A percentile compares a stretch with the other conserved stretches of the same genome.
Evolutionary conservation across 1,140 invertebrate species (phyloP).

Genomic region (Meloidogyne hapla): DNA sequence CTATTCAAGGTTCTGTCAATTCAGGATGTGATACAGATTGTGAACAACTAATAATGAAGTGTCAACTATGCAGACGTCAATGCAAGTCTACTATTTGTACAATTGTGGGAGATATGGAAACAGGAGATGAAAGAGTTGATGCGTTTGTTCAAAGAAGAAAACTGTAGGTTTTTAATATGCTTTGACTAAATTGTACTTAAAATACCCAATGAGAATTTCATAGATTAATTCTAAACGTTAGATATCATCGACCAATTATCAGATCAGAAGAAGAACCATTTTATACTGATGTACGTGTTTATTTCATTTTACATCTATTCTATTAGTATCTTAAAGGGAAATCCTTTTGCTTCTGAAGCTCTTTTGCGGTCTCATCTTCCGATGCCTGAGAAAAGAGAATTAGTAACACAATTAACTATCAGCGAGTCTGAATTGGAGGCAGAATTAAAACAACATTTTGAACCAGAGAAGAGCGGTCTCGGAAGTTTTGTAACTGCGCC

Average conservation of each 20-base stretch:
- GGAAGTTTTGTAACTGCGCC: constrained; percentile 28
- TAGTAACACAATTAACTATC: constrained; percentile 38
- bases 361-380: not conserved
- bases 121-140: not conserved
- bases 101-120: not conserved
- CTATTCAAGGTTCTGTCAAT: not conserved
- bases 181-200: constrained; percentile 4
- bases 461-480: not conserved
- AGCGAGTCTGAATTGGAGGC: constrained; percentile 41
- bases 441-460: constrained; percentile 25
- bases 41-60: not conserved
- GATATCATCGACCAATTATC: constrained; percentile 5
- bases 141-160: not conserved
- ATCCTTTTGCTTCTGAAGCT: constrained; percentile 7
- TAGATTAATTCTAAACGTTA: not conserved
- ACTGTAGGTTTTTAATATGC: not conserved
- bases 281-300: not conserved
- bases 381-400: not conserved
- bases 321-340: not conserved
- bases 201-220: not conserved
- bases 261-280: constrained; percentile 11
- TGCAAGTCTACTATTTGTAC: constrained; percentile 30
- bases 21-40: constrained; percentile 29
- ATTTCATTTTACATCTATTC: not conserved
- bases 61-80: constrained; percentile 23